Percentiles rank a stretch among this genome's conserved stretches.
Evolutionary conservation across 2,797 vertebrate species (phyloP).

Genomic region (Amazona ochrocephala): DNA sequence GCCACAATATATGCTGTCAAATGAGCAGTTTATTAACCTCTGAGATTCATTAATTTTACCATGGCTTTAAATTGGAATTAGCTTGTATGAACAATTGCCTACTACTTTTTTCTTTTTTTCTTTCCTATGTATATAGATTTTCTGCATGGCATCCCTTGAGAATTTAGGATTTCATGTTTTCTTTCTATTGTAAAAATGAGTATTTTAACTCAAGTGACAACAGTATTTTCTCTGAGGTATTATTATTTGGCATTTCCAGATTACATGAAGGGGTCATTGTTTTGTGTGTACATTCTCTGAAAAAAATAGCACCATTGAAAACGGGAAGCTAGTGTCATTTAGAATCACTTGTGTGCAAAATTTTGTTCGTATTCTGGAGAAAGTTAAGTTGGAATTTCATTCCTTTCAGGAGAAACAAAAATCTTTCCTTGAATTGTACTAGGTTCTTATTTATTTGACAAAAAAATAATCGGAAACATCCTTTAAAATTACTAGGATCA

Average conservation of each 20-base stretch:
- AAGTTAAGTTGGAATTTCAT: background rate
- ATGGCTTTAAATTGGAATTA: background rate
- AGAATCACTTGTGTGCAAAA: constrained; percentile 22
- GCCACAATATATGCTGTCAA: background rate
- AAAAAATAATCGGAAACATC: background rate
- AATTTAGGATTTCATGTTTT: background rate
- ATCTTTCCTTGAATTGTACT: background rate
- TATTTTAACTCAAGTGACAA: constrained; percentile 15
- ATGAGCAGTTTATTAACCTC: background rate
- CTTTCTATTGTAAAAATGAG: background rate
- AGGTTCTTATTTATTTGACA: background rate
- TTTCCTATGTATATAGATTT: background rate
- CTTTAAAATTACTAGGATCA: background rate
- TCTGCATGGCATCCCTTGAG: background rate
- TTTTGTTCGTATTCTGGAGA: background rate
- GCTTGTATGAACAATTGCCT: background rate
- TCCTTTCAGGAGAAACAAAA: background rate
- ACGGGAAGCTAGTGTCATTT: constrained; percentile 19
- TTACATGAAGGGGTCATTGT: constrained; percentile 14
- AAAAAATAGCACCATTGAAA: constrained; percentile 21
- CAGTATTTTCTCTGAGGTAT: background rate
- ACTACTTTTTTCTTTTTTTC: background rate
- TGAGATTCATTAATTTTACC: background rate
- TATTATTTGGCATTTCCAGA: constrained; percentile 42
- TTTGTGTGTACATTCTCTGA: constrained; percentile 22